Percentiles rank a stretch among this genome's conserved stretches.
phyloP scores from a whole-genome alignment of 2,888 invertebrate species.

The Cosmia pyralina region DNA sequence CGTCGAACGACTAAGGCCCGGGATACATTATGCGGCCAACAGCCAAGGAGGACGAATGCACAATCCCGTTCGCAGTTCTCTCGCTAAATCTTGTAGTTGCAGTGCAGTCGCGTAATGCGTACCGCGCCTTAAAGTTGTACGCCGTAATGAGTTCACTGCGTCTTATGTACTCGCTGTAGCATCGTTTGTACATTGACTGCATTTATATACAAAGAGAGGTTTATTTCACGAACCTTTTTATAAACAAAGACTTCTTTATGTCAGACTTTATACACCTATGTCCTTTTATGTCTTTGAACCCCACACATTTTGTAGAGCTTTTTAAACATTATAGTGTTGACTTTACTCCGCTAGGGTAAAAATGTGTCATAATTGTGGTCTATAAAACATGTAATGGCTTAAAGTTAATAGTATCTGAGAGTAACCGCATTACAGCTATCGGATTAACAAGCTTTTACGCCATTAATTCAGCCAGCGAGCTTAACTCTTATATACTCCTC shows the following conservation, averaged over 20 bases:
- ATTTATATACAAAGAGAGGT: conserved; percentile 32
- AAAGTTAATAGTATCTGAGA: conserved; percentile 58
- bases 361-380: conserved; percentile 43
- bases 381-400: conserved; percentile 48
- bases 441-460: conserved; percentile 61
- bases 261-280: conserved; percentile 36
- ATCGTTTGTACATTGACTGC: conserved; percentile 26
- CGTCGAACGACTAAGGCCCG: conserved; percentile 43
- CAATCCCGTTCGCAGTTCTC: conserved; percentile 7
- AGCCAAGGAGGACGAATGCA: conserved; percentile 16
- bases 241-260: conserved; percentile 48
- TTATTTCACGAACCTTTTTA: conserved; percentile 44
- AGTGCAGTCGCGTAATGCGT: conserved; percentile 39
- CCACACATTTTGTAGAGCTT: conserved; percentile 33
- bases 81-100: conserved; percentile 28
- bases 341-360: conserved; percentile 32
- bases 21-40: conserved; percentile 35
- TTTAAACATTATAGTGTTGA: conserved; percentile 47
- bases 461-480: conserved; percentile 58
- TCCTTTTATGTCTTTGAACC: conserved; percentile 35
- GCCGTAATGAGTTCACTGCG: conserved; percentile 43
- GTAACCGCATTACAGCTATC: conserved; percentile 64
- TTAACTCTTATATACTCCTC: conserved; percentile 60
- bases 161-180: conserved; percentile 32
- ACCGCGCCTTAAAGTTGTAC: conserved; percentile 44